Conservation (phyloP, 2,888 invertebrate species). For the Electrophaes corylata region DNA sequence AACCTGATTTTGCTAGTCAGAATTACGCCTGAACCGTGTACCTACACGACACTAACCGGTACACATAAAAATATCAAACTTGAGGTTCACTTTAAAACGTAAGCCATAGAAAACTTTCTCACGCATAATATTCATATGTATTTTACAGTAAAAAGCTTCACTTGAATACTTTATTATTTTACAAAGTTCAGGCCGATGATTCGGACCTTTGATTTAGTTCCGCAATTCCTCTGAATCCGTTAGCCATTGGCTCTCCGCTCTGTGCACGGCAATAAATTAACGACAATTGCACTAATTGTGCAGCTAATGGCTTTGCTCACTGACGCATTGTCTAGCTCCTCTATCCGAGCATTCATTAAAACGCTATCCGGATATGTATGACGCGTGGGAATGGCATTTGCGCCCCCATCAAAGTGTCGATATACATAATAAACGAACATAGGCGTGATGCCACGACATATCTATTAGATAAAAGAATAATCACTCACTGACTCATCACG, state of each 20-base stretch:
- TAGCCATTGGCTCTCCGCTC: constrained; percentile 44
- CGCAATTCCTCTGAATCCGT: constrained; percentile 35
- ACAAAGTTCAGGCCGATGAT: constrained; percentile 32
- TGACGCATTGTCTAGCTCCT: constrained; percentile 75
- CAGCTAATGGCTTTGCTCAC: constrained; percentile 72
- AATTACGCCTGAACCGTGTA: no score
- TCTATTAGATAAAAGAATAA: no score
- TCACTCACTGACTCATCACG: no score
- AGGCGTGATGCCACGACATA: constrained; percentile 3
- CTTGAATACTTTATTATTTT: constrained; percentile 9
- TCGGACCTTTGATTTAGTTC: constrained; percentile 38
- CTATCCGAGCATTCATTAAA: constrained; percentile 66
- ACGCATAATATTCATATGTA: no score
- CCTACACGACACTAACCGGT: no score
- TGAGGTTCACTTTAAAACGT: no score
- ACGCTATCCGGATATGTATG: constrained; percentile 64
- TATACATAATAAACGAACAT: constrained; percentile 1
- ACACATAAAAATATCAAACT: no score
- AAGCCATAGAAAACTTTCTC: no score
- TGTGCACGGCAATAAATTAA: constrained; percentile 75
- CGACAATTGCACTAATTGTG: constrained; percentile 82
- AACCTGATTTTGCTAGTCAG: no score
- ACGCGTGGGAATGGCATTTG: constrained; percentile 63
- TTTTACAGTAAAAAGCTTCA: background rate
- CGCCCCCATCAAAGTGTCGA: constrained; percentile 35